phyloP scores from a whole-genome alignment of 2,888 invertebrate species.

The Brenthis daphne region DNA sequence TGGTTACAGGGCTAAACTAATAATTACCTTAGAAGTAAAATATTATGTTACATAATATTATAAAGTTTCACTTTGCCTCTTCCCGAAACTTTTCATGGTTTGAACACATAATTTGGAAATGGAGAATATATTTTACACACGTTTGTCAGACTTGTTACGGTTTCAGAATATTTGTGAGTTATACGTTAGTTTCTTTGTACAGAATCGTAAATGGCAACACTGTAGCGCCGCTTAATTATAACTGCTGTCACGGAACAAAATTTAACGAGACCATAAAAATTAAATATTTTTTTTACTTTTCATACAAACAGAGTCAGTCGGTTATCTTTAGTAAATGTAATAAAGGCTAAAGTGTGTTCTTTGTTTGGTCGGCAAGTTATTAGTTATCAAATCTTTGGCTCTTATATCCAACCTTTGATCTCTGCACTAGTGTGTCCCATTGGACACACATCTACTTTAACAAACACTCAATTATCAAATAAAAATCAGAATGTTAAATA shows the following conservation, averaged over 20 bases:
- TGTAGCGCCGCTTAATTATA: constrained; percentile 30
- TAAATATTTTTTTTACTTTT: constrained; percentile 16
- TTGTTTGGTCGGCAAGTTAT: too few relatives aligned
- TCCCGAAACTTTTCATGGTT: too few relatives aligned
- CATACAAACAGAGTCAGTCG: neutral
- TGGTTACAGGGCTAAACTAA: too few relatives aligned
- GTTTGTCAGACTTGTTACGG: neutral
- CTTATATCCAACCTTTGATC: too few relatives aligned
- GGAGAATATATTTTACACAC: neutral
- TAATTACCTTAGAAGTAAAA: too few relatives aligned
- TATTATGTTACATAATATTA: too few relatives aligned
- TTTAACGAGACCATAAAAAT: constrained; percentile 31
- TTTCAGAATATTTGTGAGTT: constrained; percentile 12
- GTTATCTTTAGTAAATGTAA: neutral
- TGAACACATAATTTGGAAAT: neutral
- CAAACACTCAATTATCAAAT: too few relatives aligned
- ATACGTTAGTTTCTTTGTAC: constrained; percentile 20
- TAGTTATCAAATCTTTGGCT: too few relatives aligned
- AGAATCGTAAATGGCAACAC: constrained; percentile 26
- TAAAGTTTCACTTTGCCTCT: too few relatives aligned
- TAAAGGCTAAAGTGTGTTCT: neutral
- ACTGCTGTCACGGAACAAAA: constrained; percentile 32
- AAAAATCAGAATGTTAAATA: too few relatives aligned
- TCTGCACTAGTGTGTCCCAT: too few relatives aligned
- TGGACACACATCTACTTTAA: too few relatives aligned